These are phyloP conservation scores for Helicorthomorpha holstii DNA, from an alignment of 1,140 invertebrate genomes.

Conservation along the genomic window DNA sequence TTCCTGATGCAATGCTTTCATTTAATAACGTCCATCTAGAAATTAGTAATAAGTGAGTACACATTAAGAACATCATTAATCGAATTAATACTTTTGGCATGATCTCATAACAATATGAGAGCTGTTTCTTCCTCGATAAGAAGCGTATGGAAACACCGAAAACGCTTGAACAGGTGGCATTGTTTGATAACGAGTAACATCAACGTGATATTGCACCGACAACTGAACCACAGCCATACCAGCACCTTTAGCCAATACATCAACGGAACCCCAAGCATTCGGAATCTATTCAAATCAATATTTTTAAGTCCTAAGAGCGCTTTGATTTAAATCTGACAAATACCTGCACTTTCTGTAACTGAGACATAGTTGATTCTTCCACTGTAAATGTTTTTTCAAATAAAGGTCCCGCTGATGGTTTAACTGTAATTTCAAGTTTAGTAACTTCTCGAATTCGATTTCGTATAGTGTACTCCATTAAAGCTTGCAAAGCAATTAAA, in stretches of 20 bases:
- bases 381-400: constrained; percentile 44
- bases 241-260: constrained; percentile 71
- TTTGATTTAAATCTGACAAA: constrained; percentile 1
- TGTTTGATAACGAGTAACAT: constrained; percentile 67
- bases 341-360: constrained; percentile 54
- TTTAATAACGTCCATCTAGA: constrained; percentile 54
- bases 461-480: constrained; percentile 74
- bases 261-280: constrained; percentile 79
- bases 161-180: constrained; percentile 62
- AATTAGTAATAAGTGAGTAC: neutral
- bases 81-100: constrained; percentile 49
- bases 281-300: constrained; percentile 44
- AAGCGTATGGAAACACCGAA: constrained; percentile 44
- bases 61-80: neutral
- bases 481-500: constrained; percentile 66
- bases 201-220: constrained; percentile 89
- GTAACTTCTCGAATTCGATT: constrained; percentile 76
- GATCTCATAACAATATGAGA: constrained; percentile 69
- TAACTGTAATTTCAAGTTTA: constrained; percentile 54
- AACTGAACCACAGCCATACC: constrained; percentile 84
- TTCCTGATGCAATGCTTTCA: constrained; percentile 67
- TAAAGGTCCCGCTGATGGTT: constrained; percentile 63
- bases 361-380: constrained; percentile 52
- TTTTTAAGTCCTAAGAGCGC: neutral
- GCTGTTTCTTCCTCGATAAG: constrained; percentile 76